Base-by-base conservation (phyloP, 1,140 invertebrate species). In the Antheraea mylitta region DNA sequence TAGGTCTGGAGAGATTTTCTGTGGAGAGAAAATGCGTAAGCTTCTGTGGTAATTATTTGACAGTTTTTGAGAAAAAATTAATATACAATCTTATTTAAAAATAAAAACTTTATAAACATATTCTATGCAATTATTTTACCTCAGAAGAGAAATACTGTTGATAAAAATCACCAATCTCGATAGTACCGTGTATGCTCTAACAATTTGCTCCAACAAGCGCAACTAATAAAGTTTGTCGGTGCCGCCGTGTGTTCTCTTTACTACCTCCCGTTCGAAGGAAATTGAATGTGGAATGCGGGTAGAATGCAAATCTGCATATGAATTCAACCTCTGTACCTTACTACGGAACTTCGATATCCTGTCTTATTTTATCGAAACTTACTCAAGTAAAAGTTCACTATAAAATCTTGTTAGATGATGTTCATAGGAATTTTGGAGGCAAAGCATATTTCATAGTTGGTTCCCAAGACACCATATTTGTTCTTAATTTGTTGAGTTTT, bases 211-310 rank as follows among this genome's bases (percentile, higher is more conserved):
- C 63, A 71, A 77, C 74, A 82, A 79, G 71, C 71, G 48, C 62
- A 72, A 67, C 74, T 80, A 80, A 82, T 80, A 80, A 78, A 82
- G 76, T 80, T 74, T 67, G 61, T 48, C 48, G 59, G 60, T 73
- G 72, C 69, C 67, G 42, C 64, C 65, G 58, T 70, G 64, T 68
- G 67, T 66, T 69, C 67, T 68, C 75, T 74, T 74, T 75, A 77
- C 73, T 64, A 67, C 18, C 64, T 63, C 42, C 71, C 69, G 71
- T 75, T 71, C 66, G 69, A 16, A 64, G 67, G 69, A 71, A 78
- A 78, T 78, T 73, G 76, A 78, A 78, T 78, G 73, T 62, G 68
- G 67, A 69, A 75, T 72, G 73, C 66, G 73, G 76, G 60, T 64
- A 68, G 76, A 72, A 78, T 75, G 76, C 69, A 75, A 68, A 73